Conservation (phyloP, 1,140 invertebrate species). For the Papilio helenus region DNA sequence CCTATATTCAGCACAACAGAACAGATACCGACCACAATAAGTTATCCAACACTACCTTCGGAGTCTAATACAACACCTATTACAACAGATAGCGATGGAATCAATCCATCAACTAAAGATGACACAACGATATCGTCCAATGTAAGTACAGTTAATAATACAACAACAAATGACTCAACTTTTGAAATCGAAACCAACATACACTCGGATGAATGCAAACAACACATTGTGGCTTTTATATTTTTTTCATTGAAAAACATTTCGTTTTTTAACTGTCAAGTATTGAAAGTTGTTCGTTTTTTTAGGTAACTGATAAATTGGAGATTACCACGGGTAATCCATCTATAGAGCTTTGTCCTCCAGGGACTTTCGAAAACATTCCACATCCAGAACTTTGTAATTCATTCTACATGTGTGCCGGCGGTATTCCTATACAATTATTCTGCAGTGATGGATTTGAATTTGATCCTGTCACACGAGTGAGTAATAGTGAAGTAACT, state of each 20-base stretch:
- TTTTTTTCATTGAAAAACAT: not conserved
- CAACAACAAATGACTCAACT: not conserved
- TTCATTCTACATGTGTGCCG: slow-evolving; percentile 44
- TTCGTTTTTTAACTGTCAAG: too few species aligned
- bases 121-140: not conserved
- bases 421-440: slow-evolving; percentile 36
- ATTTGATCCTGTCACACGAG: not conserved
- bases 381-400: slow-evolving; percentile 44
- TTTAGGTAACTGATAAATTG: not conserved
- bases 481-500: not conserved
- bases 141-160: not conserved
- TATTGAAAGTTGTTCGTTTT: not conserved
- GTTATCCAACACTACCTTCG: not conserved
- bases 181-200: too few species aligned
- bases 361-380: slow-evolving; percentile 35
- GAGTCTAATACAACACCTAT: not conserved
- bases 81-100: not conserved
- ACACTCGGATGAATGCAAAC: too few species aligned
- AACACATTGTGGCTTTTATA: too few species aligned
- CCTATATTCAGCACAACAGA: not conserved
- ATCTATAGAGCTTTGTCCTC: not conserved
- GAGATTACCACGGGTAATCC: not conserved
- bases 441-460: slow-evolving; percentile 34
- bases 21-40: not conserved
- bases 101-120: not conserved